Conservation (phyloP, 2,797 vertebrate species). For the Acanthis flammea region DNA sequence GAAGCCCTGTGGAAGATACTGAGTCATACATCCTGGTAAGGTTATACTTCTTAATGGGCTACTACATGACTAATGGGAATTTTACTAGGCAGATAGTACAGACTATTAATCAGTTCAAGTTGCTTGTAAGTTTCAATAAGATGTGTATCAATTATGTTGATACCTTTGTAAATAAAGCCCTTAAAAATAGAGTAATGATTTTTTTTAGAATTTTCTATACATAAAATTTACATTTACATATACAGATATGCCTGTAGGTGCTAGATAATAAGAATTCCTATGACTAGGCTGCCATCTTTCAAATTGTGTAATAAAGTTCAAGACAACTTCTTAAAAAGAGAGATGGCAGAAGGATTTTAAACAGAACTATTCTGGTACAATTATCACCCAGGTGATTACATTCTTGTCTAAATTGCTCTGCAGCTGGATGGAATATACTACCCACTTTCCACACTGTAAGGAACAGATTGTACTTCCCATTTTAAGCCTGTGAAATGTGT, state of each 20-base stretch:
- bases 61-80: background rate
- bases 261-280: background rate
- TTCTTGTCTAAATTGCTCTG: background rate
- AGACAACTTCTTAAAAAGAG: background rate
- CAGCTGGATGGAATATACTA: background rate
- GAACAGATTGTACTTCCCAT: background rate
- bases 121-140: background rate
- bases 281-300: background rate
- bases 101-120: background rate
- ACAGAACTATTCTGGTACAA: background rate
- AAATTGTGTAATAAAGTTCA: background rate
- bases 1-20: background rate
- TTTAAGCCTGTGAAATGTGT: background rate
- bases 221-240: background rate
- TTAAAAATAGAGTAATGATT: background rate
- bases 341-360: background rate
- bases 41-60: background rate
- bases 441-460: background rate
- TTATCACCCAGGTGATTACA: background rate
- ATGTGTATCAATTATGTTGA: background rate
- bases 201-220: background rate
- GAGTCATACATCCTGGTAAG: background rate
- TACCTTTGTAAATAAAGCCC: background rate
- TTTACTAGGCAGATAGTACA: background rate
- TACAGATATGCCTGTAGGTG: background rate